Percentiles rank a stretch among this genome's conserved stretches.
These are phyloP conservation scores for Cichlasoma orientale DNA, from an alignment of 2,797 vertebrate species.

Conservation along the genomic window DNA sequence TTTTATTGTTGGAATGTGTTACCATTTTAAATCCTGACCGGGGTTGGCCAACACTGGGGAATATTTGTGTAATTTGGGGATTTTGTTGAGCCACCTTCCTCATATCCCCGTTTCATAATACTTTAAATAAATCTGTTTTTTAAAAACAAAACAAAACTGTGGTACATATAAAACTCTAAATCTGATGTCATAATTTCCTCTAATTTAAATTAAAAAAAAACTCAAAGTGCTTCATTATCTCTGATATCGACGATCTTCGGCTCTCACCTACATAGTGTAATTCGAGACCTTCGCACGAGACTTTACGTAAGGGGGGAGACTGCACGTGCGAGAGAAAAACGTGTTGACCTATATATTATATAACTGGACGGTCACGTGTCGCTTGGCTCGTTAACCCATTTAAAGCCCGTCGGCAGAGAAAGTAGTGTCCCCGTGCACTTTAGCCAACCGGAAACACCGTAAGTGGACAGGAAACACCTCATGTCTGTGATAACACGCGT, in stretches of 20 bases:
- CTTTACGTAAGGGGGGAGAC: slow-evolving; percentile 70
- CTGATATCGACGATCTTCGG: slow-evolving; percentile 27
- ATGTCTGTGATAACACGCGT: background rate
- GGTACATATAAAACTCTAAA: background rate
- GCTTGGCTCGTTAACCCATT: slow-evolving; percentile 59
- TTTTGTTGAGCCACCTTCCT: background rate
- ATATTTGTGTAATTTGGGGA: background rate
- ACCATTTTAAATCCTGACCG: too few relatives aligned
- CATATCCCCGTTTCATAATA: background rate
- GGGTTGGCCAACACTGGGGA: background rate
- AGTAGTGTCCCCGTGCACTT: slow-evolving; percentile 12
- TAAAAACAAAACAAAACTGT: background rate
- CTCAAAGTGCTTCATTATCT: background rate
- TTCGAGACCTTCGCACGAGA: slow-evolving; percentile 73
- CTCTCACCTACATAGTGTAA: slow-evolving; percentile 72
- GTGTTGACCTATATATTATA: slow-evolving; percentile 79
- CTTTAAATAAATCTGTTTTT: background rate
- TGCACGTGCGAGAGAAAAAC: slow-evolving; percentile 73
- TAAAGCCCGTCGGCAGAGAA: slow-evolving; percentile 41
- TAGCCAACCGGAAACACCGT: slow-evolving; percentile 13
- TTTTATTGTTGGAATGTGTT: background rate
- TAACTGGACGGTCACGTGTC: slow-evolving; percentile 67
- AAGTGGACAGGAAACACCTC: background rate
- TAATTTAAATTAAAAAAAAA: background rate
- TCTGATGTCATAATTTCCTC: too few relatives aligned